Base-by-base conservation (phyloP, 2,113 vertebrate species). In the Lamprotornis superbus region DNA sequence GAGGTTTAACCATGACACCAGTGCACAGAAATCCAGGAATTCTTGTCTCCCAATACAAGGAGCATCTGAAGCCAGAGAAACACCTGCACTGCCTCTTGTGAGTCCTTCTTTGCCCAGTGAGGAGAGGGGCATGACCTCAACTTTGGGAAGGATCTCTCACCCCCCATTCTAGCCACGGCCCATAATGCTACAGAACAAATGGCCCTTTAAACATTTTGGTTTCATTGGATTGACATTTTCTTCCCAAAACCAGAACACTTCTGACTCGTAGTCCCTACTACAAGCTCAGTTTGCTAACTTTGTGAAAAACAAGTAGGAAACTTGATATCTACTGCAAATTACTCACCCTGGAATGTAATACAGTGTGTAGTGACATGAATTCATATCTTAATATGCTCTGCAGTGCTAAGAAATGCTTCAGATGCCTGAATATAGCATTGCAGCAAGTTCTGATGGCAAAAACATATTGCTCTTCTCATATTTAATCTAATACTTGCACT, bases 361-460 rank as follows among this genome's bases (percentile, higher is more conserved):
- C 30, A 68, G 55, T 33, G 24, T 81, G 27, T n/a, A 60, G 59
- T 83, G 83, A 74, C 69, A 60, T 4, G 28, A 74, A 69, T 68
- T 64, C 44, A n/a, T 60, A 69, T 96, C 61, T 78, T 78, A 55
- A 67, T 40, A 18, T 68, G 46, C 47, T 90, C 81, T 90, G 44
- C 24, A 44, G 83, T 25, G 63, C 47, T 84, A 47, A 81, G 65
- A 87, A 90, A 70, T 31, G 19, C 83, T 86, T 85, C 50, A 49
- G 23, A 44, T 74, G 70, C 67, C 82, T 52, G 68, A 81, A 83
- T 59, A 21, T 7, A 92, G 35, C 68, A 77, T 30, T 70, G 86
- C 76, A 91, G 80, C 80, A 80, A 75, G 56, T 81, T 90, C 44
- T 89, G 52, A 61, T 89, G 73, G 56, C 55, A 87, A 46, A 94